These are phyloP conservation scores for Atta texana DNA, from an alignment of 1,140 invertebrate genomes.

Conservation along the genomic window DNA sequence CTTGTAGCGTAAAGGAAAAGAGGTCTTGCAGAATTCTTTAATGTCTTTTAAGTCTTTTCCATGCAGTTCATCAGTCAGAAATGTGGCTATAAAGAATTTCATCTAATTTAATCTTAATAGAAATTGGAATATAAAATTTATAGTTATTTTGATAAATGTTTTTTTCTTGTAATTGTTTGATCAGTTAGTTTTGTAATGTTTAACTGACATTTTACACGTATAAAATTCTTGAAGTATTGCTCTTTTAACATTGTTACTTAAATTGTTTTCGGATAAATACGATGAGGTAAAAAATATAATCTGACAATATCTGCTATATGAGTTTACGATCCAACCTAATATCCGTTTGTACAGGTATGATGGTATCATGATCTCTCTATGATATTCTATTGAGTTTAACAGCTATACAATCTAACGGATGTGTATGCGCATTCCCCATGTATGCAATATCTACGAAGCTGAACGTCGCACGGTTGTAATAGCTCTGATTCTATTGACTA, in stretches of 20 bases:
- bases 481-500: constrained; percentile 47
- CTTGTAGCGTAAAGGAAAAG: not conserved
- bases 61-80: not conserved
- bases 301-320: constrained; percentile 9
- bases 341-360: not conserved
- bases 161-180: too few species aligned
- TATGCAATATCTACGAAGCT: constrained; percentile 40
- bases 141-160: not conserved
- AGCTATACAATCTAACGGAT: constrained; percentile 46
- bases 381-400: constrained; percentile 58
- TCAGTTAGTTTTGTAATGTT: not conserved
- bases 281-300: not conserved
- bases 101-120: not conserved
- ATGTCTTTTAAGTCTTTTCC: not conserved
- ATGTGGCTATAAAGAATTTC: not conserved
- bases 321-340: constrained; percentile 36
- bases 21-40: not conserved
- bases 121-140: not conserved
- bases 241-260: not conserved
- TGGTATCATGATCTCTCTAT: constrained; percentile 47
- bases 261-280: not conserved
- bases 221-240: not conserved
- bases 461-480: constrained; percentile 57
- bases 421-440: constrained; percentile 23
- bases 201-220: not conserved